These are phyloP conservation scores for Stegophylla sp. DNA, from an alignment of 2,888 invertebrate genomes.

Conservation along the genomic window DNA sequence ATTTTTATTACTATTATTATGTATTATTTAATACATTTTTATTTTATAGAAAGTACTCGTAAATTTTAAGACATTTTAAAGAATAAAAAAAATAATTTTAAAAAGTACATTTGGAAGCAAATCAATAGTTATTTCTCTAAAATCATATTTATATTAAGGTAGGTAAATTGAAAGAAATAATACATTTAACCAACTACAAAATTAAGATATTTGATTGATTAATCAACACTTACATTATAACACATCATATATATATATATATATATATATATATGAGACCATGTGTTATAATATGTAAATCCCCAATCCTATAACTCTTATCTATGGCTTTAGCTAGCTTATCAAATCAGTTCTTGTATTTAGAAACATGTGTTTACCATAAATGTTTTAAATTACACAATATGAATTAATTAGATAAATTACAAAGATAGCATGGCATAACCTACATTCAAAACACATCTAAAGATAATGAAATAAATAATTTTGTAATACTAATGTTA, in stretches of 20 bases:
- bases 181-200: conserved; percentile 10
- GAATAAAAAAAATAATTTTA: neutral
- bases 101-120: neutral
- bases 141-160: conserved; percentile 1
- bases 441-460: neutral
- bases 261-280: no score
- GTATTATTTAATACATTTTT: no score
- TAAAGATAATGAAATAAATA: neutral
- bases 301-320: conserved; percentile 36
- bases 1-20: no score
- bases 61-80: no score
- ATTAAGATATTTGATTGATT: conserved; percentile 19
- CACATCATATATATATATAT: no score
- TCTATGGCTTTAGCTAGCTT: conserved; percentile 37
- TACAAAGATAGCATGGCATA: conserved; percentile 15
- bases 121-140: neutral
- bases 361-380: conserved; percentile 34
- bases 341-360: conserved; percentile 39
- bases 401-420: conserved; percentile 16
- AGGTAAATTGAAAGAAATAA: neutral
- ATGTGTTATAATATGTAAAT: conserved; percentile 39
- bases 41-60: no score
- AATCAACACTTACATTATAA: conserved; percentile 39
- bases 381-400: conserved; percentile 23
- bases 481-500: neutral